These are phyloP conservation scores for Sturmia bella DNA, from an alignment of 2,888 invertebrate genomes.

Conservation along the genomic window DNA sequence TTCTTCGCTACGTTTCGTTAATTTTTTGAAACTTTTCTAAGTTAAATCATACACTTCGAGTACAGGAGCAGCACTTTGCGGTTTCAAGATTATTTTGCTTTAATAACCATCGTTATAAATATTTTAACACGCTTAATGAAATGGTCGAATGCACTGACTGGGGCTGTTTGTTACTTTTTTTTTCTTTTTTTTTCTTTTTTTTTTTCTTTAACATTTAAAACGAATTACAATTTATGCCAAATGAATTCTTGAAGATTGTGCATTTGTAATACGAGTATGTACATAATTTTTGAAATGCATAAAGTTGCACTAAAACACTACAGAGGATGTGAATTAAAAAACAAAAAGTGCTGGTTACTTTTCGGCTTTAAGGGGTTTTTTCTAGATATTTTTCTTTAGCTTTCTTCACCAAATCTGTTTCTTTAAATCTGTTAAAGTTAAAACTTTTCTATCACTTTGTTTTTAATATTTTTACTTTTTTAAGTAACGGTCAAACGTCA, in stretches of 20 bases:
- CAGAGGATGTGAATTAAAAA: background rate
- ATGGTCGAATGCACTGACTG: conserved; percentile 63
- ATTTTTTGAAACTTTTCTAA: conserved; percentile 70
- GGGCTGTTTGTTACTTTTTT: conserved; percentile 3
- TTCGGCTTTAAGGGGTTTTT: conserved; percentile 12
- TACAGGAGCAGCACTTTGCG: conserved; percentile 12
- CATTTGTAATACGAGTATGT: conserved; percentile 22
- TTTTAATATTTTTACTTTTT: background rate
- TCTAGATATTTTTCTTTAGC: conserved; percentile 7
- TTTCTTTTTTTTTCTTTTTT: background rate
- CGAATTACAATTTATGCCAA: conserved; percentile 53
- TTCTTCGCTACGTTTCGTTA: conserved; percentile 79
- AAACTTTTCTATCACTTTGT: too few relatives aligned
- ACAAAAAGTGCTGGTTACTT: conserved; percentile 13
- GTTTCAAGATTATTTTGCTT: conserved; percentile 38
- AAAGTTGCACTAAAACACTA: conserved; percentile 20
- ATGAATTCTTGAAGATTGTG: conserved; percentile 53
- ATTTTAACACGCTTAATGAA: conserved; percentile 66
- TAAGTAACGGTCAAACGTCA: conserved; percentile 40
- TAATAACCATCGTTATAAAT: conserved; percentile 35
- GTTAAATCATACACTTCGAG: conserved; percentile 28
- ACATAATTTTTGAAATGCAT: background rate
- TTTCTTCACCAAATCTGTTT: conserved; percentile 1
- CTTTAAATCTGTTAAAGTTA: background rate
- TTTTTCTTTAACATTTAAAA: conserved; percentile 6